Evolutionary conservation across 2,113 vertebrate genomes (phyloP), one percentile per base, ranked within the genome.

Genomic region (Panthera leo): DNA sequence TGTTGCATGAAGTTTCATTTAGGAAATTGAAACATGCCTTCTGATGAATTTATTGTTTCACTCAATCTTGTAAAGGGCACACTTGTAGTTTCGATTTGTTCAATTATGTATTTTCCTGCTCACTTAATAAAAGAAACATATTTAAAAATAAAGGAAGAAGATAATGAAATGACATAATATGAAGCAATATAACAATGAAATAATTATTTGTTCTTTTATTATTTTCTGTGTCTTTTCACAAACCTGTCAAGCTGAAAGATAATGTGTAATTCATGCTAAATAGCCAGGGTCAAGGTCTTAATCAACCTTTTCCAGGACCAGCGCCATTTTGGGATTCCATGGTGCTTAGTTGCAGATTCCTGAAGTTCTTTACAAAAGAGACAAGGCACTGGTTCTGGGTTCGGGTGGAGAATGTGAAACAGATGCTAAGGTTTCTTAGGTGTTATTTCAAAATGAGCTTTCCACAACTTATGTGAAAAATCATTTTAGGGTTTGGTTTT

Each of bases 81-180:
- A 96, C 19, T 71, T 95, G 58, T 85, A 97, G 91, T 95, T 96
- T 91, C 23, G 27, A 12, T 95, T 90, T 98, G 97, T 96, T 97
- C 82, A 89, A 71, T 86, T 80, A 83, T 97, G 97, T 97, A 95
- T 96, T 97, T 98, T 95, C 94, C 87, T 96, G 83, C 79, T 95
- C 91, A 89, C 53, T 96, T 96, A 96, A 97, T 98, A 97, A 98
- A 98, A 95, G 79, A 97, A 92, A 78, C 73, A 93, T 96, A 96
- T 95, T 80, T 23, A 95, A 97, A 97, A 97, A 97, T 75, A 94
- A 95, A 88, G 36, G 71, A 95, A 92, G n/a, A 93, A 96, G 89
- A 91, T 67, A 88, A 94, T 96, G 58, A 97, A 94, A 79, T 86
- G 63, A 89, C 92, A 18, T 97, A 79, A 96, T 65, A 84, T 79